A percentile compares a stretch with the other conserved stretches of the same genome.
These are phyloP conservation scores for Stenolophus ochropezus DNA, from an alignment of 2,888 invertebrate species.

Conservation along the genomic window DNA sequence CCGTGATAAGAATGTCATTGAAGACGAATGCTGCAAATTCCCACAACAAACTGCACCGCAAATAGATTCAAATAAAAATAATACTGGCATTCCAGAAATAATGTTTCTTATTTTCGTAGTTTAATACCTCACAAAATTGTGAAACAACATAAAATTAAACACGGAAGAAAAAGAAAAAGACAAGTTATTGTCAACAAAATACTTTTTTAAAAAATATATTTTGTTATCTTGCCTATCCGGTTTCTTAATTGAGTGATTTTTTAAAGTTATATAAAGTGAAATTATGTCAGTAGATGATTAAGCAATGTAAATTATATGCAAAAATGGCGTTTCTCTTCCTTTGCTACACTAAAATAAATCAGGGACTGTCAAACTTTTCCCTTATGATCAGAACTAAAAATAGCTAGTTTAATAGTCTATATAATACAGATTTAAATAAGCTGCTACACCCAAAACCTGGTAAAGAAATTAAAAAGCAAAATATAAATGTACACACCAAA, in stretches of 20 bases:
- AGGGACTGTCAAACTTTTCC: neutral
- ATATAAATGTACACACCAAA: neutral
- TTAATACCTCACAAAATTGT: neutral
- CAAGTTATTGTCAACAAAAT: too few relatives aligned
- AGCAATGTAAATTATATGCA: constrained; percentile 4
- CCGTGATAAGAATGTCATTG: neutral
- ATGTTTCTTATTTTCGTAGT: constrained; percentile 2
- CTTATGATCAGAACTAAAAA: too few relatives aligned
- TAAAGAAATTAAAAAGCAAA: neutral
- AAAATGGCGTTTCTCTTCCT: neutral
- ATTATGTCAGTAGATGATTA: constrained; percentile 2
- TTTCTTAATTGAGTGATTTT: neutral
- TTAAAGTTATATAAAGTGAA: constrained; percentile 32
- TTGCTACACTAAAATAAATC: neutral
- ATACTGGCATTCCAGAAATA: neutral
- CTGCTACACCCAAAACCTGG: neutral
- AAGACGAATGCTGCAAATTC: neutral
- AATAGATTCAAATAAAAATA: constrained; percentile 28
- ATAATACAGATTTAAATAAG: too few relatives aligned
- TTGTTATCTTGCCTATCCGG: constrained; percentile 6
- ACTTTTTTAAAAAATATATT: too few relatives aligned
- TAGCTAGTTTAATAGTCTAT: too few relatives aligned
- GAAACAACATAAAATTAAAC: neutral
- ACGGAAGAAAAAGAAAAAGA: neutral
- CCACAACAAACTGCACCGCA: neutral